A percentile compares a stretch with the other conserved stretches of the same genome.
Conservation (phyloP, 2,797 vertebrate genomes). For the Myotis planiceps region DNA sequence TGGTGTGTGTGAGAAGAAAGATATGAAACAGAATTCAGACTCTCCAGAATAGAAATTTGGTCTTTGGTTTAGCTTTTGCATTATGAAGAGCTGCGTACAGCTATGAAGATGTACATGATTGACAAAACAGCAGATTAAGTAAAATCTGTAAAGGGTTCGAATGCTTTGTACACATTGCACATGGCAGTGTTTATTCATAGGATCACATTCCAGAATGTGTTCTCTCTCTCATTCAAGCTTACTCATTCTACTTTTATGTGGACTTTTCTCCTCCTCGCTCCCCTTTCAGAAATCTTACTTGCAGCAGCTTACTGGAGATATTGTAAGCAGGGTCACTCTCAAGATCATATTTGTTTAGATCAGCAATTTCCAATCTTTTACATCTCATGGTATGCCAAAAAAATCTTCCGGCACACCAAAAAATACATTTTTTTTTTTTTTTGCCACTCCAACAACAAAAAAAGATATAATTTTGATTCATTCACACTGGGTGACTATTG, state of each 20-base stretch:
- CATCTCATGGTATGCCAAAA: background rate
- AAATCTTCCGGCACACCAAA: background rate
- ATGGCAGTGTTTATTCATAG: slow-evolving; percentile 70
- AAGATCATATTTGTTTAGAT: slow-evolving; percentile 83
- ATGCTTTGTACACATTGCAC: slow-evolving; percentile 49
- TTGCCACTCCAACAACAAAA: background rate
- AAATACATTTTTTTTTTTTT: background rate
- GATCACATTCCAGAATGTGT: slow-evolving; percentile 69
- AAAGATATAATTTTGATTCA: background rate
- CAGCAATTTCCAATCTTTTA: slow-evolving; percentile 33
- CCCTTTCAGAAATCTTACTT: slow-evolving; percentile 42
- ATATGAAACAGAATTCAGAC: background rate
- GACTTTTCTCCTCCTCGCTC: slow-evolving; percentile 48
- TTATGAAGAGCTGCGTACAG: background rate
- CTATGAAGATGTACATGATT: slow-evolving; percentile 39
- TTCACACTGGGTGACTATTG: background rate
- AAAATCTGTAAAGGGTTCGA: slow-evolving; percentile 64
- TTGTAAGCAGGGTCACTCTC: slow-evolving; percentile 73
- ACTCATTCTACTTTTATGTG: slow-evolving; percentile 62
- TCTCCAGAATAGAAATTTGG: background rate
- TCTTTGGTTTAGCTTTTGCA: slow-evolving; percentile 53
- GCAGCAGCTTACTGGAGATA: slow-evolving; percentile 73
- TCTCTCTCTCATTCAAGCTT: slow-evolving; percentile 60
- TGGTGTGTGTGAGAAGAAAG: background rate
- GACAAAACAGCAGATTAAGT: slow-evolving; percentile 62